A percentile compares a stretch with the other conserved stretches of the same genome.
These are phyloP conservation scores for Aradophagus sp. DNA, from an alignment of 1,140 invertebrate genomes.

Conservation along the genomic window DNA sequence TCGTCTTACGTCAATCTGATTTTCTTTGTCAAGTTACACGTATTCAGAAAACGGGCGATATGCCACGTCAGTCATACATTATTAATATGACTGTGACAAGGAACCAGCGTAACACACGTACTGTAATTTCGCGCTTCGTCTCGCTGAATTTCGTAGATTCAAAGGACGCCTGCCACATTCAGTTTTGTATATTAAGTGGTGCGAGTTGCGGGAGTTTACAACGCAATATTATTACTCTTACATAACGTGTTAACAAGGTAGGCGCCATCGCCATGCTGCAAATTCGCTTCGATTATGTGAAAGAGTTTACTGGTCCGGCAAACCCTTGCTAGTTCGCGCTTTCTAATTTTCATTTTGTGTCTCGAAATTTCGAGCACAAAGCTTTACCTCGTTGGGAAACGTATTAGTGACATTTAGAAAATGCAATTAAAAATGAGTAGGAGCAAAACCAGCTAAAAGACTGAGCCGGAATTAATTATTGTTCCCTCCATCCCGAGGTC, in stretches of 20 bases:
- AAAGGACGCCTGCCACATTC: slow-evolving; percentile 50
- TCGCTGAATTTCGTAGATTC: slow-evolving; percentile 48
- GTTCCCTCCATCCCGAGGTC: too few relatives aligned
- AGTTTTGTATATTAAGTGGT: slow-evolving; percentile 40
- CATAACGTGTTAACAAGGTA: slow-evolving; percentile 35
- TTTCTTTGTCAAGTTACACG: slow-evolving; percentile 17
- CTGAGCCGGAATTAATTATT: too few relatives aligned
- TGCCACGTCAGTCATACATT: slow-evolving; percentile 41
- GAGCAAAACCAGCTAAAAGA: too few relatives aligned
- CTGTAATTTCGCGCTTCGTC: slow-evolving; percentile 53
- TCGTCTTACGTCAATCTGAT: slow-evolving; percentile 13
- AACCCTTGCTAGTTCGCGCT: too few relatives aligned
- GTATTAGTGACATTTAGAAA: too few relatives aligned
- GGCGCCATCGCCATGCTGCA: too few relatives aligned
- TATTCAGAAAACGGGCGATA: slow-evolving; percentile 24
- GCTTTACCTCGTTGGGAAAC: too few relatives aligned
- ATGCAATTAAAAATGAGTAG: too few relatives aligned
- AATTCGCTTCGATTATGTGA: background rate
- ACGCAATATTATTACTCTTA: slow-evolving; percentile 42
- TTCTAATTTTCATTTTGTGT: too few relatives aligned
- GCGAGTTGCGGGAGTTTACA: slow-evolving; percentile 34
- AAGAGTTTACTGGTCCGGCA: background rate
- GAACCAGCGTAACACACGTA: slow-evolving; percentile 41
- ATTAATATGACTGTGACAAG: slow-evolving; percentile 53
- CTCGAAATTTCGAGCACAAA: too few relatives aligned